These are phyloP conservation scores for Amiota communis DNA, from an alignment of 2,888 invertebrate species.

Conservation along the genomic window DNA sequence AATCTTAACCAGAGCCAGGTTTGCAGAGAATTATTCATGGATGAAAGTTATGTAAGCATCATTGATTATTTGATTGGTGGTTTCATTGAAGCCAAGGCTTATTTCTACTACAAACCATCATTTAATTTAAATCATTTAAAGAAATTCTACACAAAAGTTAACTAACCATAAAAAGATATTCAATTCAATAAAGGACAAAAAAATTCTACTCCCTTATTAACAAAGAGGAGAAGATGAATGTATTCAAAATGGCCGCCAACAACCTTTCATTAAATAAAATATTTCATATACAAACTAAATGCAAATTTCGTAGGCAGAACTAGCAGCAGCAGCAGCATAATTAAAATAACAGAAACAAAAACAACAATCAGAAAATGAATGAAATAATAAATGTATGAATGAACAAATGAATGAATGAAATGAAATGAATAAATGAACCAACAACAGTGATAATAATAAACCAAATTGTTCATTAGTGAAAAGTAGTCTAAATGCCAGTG, in stretches of 20 bases:
- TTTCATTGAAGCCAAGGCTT: not conserved
- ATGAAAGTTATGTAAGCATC: too few species aligned
- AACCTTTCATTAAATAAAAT: constrained; percentile 13
- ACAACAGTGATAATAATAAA: constrained; percentile 12
- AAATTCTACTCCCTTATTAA: not conserved
- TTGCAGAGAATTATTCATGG: too few species aligned
- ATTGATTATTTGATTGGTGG: not conserved
- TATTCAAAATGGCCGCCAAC: not conserved
- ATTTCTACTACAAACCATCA: not conserved
- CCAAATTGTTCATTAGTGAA: constrained; percentile 23
- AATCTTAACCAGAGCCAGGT: too few species aligned
- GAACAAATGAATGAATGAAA: not conserved
- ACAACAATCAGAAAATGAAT: constrained; percentile 7
- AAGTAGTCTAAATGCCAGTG: not conserved
- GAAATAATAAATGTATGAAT: constrained; percentile 14
- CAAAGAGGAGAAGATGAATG: not conserved
- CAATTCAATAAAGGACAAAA: not conserved
- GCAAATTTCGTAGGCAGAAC: not conserved
- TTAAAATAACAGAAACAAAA: constrained; percentile 16
- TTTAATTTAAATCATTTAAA: not conserved
- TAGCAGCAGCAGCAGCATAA: constrained; percentile 4
- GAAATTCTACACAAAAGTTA: constrained; percentile 3
- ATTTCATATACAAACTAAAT: constrained; percentile 1
- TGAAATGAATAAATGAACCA: constrained; percentile 2
- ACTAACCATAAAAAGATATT: not conserved